Conservation (phyloP, 1,140 invertebrate genomes). For the Atta texana region DNA sequence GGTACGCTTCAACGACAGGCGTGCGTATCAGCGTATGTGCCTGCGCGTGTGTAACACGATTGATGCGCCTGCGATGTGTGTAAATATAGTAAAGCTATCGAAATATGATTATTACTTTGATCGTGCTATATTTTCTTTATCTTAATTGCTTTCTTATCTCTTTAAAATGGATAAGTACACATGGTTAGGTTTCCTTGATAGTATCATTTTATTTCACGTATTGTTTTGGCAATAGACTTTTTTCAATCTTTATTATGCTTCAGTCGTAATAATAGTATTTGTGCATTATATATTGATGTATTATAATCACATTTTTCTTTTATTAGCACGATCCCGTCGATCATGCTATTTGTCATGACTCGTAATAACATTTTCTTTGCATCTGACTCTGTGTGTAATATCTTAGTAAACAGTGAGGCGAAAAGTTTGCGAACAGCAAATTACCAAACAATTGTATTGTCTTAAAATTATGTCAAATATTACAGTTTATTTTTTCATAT, state of each 20-base stretch:
- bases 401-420: background rate
- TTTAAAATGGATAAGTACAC: slow-evolving; percentile 53
- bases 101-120: slow-evolving; percentile 44
- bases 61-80: background rate
- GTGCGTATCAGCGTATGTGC: background rate
- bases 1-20: slow-evolving; percentile 73
- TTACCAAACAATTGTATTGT: background rate
- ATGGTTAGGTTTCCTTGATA: slow-evolving; percentile 30
- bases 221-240: background rate
- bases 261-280: background rate
- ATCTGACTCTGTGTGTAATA: background rate
- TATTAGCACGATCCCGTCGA: background rate
- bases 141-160: background rate
- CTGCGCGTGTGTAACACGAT: background rate
- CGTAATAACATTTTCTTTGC: background rate
- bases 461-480: slow-evolving; percentile 15
- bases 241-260: background rate
- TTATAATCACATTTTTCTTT: background rate
- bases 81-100: slow-evolving; percentile 7
- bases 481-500: background rate
- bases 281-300: background rate
- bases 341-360: background rate
- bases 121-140: background rate
- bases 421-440: background rate
- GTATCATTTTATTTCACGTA: slow-evolving; percentile 24